These are phyloP conservation scores for Dipodomys spectabilis DNA, from an alignment of 2,113 vertebrate species.

Conservation along the genomic window DNA sequence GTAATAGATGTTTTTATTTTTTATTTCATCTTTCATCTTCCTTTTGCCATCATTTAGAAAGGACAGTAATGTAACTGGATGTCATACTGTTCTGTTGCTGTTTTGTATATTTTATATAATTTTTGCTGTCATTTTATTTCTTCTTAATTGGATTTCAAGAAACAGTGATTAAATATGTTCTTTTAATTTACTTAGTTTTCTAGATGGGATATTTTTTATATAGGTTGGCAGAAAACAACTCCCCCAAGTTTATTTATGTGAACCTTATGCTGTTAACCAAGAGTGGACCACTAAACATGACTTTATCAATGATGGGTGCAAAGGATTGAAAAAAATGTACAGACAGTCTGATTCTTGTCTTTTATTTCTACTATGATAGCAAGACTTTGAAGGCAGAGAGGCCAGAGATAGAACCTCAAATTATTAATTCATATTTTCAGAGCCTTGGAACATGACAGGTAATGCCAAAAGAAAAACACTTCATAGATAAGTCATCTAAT, in stretches of 20 bases:
- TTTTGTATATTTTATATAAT: too few relatives aligned
- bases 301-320: not conserved
- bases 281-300: not conserved
- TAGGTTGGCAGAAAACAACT: not conserved
- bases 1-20: slow-evolving; percentile 2
- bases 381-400: not conserved
- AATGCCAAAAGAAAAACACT: not conserved
- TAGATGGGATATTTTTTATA: not conserved
- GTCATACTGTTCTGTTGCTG: too few relatives aligned
- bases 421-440: not conserved
- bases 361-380: not conserved
- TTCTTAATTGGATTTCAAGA: not conserved
- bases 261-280: not conserved
- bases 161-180: not conserved
- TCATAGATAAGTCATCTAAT: not conserved
- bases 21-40: not conserved
- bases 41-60: not conserved
- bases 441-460: not conserved
- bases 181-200: not conserved
- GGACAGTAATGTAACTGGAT: not conserved
- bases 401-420: too few relatives aligned
- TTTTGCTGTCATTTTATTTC: not conserved
- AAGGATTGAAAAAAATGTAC: not conserved
- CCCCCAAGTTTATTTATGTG: not conserved
- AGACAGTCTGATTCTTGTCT: too few relatives aligned